Evolutionary conservation across 2,113 vertebrate species (phyloP), one percentile per base, ranked within the genome.

Genomic region (Labeo catla): DNA sequence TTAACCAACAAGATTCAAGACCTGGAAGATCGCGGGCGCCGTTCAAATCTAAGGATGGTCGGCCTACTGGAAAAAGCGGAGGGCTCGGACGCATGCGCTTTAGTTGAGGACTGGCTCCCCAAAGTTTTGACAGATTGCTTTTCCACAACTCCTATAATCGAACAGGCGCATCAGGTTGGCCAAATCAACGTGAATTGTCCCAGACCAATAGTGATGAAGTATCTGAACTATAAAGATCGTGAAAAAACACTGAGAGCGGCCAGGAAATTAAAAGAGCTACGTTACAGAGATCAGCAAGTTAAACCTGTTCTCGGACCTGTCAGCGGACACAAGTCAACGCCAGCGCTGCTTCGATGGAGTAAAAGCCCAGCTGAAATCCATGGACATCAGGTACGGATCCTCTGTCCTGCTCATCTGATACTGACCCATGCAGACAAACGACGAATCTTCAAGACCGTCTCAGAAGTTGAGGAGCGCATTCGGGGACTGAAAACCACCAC

Each of bases 181-280:
- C n/a, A n/a, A n/a, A n/a, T n/a, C n/a, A n/a, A n/a, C n/a, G n/a
- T 11, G 11, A 66, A 77, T 59, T 2, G 4, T 16, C 76, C 65
- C 5, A 61, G 50, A n/a, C 36, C 85, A 12, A 13, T 78, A 15
- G 54, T 86, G 16, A 81, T 86, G 66, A 86, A 86, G 36, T 81
- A 74, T 66, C 19, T 61, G 43, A 81, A 86, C 23, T 86, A 39
- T 16, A 79, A 50, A 43, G 85, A 86, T 16, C 52, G 39, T 16
- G 23, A 68, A 43, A 39, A 45, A 2, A 76, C 70, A 39, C 19
- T 81, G 65, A 86, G n/a, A n/a, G n/a, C n/a, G n/a, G n/a, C n/a
- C n/a, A n/a, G n/a, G n/a, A n/a, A n/a, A n/a, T n/a, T n/a, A n/a
- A n/a, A n/a, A n/a, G n/a, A n/a, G n/a, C n/a, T n/a, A n/a, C n/a